phyloP scores from a whole-genome alignment of 2,797 vertebrate species.

The Leuciscus waleckii region DNA sequence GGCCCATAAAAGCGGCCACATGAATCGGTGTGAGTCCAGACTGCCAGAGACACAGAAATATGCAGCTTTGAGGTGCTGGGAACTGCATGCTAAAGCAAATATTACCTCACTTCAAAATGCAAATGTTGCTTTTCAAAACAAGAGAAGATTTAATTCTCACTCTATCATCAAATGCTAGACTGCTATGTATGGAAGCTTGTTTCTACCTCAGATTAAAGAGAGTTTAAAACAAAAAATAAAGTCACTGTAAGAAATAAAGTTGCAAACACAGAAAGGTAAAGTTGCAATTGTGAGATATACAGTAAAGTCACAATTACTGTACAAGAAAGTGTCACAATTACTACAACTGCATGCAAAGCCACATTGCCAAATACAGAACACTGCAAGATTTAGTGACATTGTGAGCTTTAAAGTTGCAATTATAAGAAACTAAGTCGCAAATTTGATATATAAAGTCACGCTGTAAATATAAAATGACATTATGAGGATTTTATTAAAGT shows the following conservation, averaged over 20 bases:
- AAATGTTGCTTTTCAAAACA: not conserved
- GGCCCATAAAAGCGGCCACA: constrained; percentile 99
- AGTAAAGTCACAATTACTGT: not conserved
- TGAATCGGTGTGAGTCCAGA: constrained; percentile 98
- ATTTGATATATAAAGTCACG: not conserved
- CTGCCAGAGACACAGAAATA: constrained; percentile 71
- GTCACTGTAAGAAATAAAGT: not conserved
- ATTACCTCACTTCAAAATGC: constrained; percentile 35
- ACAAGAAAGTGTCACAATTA: not conserved
- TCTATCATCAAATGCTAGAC: not conserved
- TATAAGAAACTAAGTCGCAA: not conserved
- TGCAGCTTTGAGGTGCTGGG: constrained; percentile 40
- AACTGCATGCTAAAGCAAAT: constrained; percentile 34
- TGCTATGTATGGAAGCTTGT: not conserved
- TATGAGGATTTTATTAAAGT: not conserved
- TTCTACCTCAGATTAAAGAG: not conserved
- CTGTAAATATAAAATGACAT: not conserved
- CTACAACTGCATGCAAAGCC: not conserved
- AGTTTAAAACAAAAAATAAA: not conserved
- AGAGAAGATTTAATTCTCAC: not conserved
- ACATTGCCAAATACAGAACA: not conserved
- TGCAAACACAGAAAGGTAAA: not conserved
- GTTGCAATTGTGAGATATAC: not conserved
- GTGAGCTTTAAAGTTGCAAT: not conserved
- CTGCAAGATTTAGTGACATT: not conserved